Percentiles rank a stretch among this genome's conserved stretches.
These are phyloP conservation scores for Drosophila picticornis DNA, from an alignment of 2,888 invertebrate genomes.

Conservation along the genomic window DNA sequence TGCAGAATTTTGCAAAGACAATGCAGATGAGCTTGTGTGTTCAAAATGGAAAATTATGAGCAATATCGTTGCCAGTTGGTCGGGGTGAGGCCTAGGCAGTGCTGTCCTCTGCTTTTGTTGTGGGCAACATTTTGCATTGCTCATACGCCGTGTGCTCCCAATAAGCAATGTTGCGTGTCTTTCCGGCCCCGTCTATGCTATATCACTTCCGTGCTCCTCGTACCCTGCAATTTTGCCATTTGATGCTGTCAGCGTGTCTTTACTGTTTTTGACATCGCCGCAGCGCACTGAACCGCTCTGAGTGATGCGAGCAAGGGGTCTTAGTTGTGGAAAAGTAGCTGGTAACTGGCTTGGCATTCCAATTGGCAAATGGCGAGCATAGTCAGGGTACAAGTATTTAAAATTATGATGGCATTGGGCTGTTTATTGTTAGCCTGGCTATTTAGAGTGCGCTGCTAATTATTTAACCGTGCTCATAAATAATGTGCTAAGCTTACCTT, in stretches of 20 bases:
- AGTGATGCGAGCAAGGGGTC: constrained; percentile 49
- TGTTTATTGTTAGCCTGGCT: constrained; percentile 39
- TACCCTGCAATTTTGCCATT: constrained; percentile 62
- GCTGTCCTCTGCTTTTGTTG: constrained; percentile 15
- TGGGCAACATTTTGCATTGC: constrained; percentile 68
- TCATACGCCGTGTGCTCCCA: constrained; percentile 75
- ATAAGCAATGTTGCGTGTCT: constrained; percentile 79
- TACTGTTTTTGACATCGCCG: constrained; percentile 39
- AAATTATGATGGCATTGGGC: constrained; percentile 47
- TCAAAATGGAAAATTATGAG: constrained; percentile 75
- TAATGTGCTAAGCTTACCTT: constrained; percentile 68
- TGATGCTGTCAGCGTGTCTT: constrained; percentile 73
- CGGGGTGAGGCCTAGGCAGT: constrained; percentile 14
- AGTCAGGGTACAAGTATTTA: constrained; percentile 28
- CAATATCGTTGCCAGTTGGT: constrained; percentile 60
- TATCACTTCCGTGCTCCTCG: constrained; percentile 51
- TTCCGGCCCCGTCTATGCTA: constrained; percentile 54
- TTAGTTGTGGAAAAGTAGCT: constrained; percentile 59
- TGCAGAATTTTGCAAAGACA: constrained; percentile 61
- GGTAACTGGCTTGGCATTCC: constrained; percentile 47
- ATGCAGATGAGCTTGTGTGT: constrained; percentile 24
- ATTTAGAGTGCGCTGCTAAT: constrained; percentile 60
- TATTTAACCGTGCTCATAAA: constrained; percentile 69
- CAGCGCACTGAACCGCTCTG: constrained; percentile 31
- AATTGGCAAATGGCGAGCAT: constrained; percentile 55